phyloP scores from a whole-genome alignment of 2,797 vertebrate genomes.

The Sarcoramphus papa region DNA sequence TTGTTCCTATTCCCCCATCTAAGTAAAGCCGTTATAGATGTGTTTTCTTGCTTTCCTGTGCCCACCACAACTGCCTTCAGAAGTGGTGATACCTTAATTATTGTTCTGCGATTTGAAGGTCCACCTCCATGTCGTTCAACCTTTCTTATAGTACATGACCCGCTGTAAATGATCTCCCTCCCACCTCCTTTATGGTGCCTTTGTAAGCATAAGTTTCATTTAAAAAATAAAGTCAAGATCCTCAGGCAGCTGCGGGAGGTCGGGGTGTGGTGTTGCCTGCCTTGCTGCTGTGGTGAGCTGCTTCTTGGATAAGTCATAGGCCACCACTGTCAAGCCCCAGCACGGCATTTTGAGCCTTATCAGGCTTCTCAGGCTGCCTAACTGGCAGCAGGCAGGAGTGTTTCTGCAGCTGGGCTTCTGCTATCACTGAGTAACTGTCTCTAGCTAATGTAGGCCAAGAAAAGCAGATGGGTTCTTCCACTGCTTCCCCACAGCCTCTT shows the following conservation, averaged over 20 bases:
- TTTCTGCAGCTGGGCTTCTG: neutral
- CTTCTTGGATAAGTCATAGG: slow-evolving; percentile 19
- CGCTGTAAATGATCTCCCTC: neutral
- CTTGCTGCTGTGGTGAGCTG: neutral
- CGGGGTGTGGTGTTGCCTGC: neutral
- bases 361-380: neutral
- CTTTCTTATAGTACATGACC: neutral
- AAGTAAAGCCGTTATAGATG: neutral
- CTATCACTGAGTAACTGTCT: neutral
- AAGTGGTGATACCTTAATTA: neutral
- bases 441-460: neutral
- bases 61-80: neutral
- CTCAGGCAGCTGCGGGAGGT: neutral
- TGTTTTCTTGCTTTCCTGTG: neutral
- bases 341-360: neutral
- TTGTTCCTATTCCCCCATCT: neutral
- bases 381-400: neutral
- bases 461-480: neutral
- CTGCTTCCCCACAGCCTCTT: neutral
- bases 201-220: neutral
- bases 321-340: neutral
- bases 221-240: neutral
- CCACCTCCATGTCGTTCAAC: fast-evolving
- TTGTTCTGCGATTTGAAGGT: neutral
- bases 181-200: fast-evolving